Conservation (phyloP, 2,113 vertebrate species). For the human region DNA sequence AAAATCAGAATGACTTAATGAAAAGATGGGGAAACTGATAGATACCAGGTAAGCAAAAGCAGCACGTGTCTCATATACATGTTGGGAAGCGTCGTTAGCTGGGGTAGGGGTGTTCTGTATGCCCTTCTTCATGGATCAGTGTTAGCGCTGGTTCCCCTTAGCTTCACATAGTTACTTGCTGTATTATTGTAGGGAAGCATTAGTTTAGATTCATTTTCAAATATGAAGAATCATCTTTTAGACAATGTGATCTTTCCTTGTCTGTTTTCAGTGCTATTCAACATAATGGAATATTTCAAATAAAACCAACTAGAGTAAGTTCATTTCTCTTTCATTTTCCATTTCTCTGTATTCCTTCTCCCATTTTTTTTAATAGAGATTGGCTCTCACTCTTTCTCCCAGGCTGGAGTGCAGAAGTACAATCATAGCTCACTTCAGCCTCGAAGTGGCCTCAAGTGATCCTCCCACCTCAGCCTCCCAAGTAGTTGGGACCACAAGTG, state of each 20-base stretch:
- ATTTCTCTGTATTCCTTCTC: background rate
- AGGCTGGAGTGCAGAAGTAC: no score
- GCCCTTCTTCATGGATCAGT: fast-evolving
- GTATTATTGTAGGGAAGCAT: background rate
- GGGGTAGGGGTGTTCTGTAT: fast-evolving
- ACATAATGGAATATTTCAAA: background rate
- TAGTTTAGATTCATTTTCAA: background rate
- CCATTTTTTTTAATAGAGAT: background rate
- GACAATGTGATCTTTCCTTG: background rate
- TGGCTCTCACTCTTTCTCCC: no score
- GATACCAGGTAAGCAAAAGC: background rate
- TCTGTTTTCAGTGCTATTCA: background rate
- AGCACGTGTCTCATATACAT: fast-evolving
- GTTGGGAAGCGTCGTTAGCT: fast-evolving
- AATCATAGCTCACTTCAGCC: no score
- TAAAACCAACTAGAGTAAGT: background rate
- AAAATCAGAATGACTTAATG: background rate
- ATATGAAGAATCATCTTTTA: background rate
- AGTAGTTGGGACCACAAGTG: no score
- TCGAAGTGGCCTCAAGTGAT: no score
- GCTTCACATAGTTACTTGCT: fast-evolving
- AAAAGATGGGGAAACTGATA: background rate
- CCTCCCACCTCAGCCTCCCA: no score
- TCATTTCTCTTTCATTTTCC: background rate
- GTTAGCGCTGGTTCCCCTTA: fast-evolving